phyloP scores from a whole-genome alignment of 2,888 invertebrate species.

The Parnassius orleans region DNA sequence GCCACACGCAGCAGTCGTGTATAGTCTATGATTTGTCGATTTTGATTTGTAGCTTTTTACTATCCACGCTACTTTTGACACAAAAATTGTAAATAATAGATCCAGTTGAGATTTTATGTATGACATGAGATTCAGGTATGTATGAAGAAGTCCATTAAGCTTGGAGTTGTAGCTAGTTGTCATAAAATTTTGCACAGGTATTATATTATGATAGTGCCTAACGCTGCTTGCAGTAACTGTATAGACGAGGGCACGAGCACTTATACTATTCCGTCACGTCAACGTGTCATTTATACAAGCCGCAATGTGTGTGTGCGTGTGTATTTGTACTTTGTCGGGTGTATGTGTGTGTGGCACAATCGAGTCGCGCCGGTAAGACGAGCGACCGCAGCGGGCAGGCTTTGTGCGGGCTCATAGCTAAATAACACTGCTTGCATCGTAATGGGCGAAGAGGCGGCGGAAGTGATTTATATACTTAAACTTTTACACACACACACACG shows the following conservation, averaged over 20 bases:
- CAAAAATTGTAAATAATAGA: too few species aligned
- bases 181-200: not conserved
- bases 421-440: slow-evolving; percentile 38
- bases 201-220: not conserved
- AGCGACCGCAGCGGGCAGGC: slow-evolving; percentile 74
- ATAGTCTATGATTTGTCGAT: too few species aligned
- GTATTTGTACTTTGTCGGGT: not conserved
- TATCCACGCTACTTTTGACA: too few species aligned
- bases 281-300: slow-evolving; percentile 26
- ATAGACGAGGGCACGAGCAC: not conserved
- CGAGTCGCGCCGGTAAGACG: slow-evolving; percentile 69
- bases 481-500: too few species aligned
- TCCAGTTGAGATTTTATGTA: too few species aligned
- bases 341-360: slow-evolving; percentile 44
- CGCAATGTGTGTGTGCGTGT: not conserved
- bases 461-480: not conserved
- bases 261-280: slow-evolving; percentile 30
- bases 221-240: not conserved
- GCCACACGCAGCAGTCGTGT: too few species aligned
- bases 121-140: too few species aligned
- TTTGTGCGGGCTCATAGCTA: slow-evolving; percentile 71
- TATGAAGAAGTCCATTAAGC: too few species aligned
- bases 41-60: too few species aligned
- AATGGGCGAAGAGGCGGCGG: slow-evolving; percentile 38
- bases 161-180: too few species aligned